phyloP scores from a whole-genome alignment of 2,888 invertebrate genomes.

The Heliconius erato region DNA sequence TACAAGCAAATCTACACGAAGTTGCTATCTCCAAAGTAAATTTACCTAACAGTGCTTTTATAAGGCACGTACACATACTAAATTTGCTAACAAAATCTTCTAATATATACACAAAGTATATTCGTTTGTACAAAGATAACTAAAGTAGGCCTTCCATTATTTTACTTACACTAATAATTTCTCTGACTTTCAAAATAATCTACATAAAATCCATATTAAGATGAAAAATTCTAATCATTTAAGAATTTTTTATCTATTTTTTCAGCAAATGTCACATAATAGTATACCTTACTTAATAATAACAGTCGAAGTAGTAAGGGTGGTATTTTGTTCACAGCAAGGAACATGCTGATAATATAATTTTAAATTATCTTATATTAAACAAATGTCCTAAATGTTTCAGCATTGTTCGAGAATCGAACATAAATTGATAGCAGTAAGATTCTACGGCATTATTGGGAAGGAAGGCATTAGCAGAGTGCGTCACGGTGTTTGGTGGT shows the following conservation, averaged over 20 bases:
- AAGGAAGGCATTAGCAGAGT: conserved; percentile 27
- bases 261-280: not conserved
- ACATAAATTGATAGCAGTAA: conserved; percentile 1
- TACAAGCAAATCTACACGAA: not conserved
- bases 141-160: not conserved
- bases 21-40: conserved; percentile 11
- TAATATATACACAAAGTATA: not conserved
- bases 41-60: not conserved
- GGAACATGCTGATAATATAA: conserved; percentile 23
- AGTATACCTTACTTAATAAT: conserved; percentile 32
- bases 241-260: not conserved
- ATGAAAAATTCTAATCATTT: not conserved
- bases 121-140: not conserved
- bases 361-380: not conserved
- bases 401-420: conserved; percentile 8
- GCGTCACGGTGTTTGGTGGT: conserved; percentile 29
- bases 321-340: conserved; percentile 13
- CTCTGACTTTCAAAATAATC: not conserved
- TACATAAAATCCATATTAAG: not conserved
- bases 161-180: not conserved
- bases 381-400: not conserved
- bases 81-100: not conserved
- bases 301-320: conserved; percentile 16
- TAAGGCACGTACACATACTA: not conserved
- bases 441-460: not conserved